Evolutionary conservation across 2,797 vertebrate genomes (phyloP), one percentile per base, ranked within the genome.

Genomic region (Hemibagrus guttatus): DNA sequence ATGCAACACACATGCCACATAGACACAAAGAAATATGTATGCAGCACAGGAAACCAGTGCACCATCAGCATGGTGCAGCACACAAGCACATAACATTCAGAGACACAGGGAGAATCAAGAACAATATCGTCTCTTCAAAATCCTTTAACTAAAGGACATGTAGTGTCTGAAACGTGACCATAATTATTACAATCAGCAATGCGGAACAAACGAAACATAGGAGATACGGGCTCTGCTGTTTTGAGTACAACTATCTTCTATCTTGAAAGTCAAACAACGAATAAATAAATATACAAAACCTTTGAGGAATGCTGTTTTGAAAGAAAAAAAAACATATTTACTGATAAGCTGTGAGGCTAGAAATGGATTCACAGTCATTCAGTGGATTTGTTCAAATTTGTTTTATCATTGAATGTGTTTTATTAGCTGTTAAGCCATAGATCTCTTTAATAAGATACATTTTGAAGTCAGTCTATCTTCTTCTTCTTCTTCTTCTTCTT

Each of bases 1-100:
- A 74, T 49, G 28, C 13, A 76, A 78, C 75, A 84, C 76, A 49
- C 3, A n/a, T 84, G 66, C 83, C n/a, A 23, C 63, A 79, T 78
- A 59, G 35, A 81, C 56, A 54, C 87, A 84, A 81, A 74, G 17
- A 79, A 80, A 85, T 84, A 85, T 68, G 74, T 59, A 85, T 85
- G 59, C 64, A 84, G 58, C 86, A 54, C 74, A 31, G 61, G 83
- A 87, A 84, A 71, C 56, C 49, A 61, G 58, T 84, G 58, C 84
- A 84, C 54, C 76, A 66, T 23, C 46, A 54, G 63, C 63, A 82
- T 26, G 63, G 21, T 35, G 81, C 63, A 54, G 63, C 63, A 68
- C 42, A 4, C 28, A 52, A 23, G 46, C 63, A 35, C 63, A 52
- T 31, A 42, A 16, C 59, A 1, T 61, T n/a, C 59, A 35, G 42